Base-by-base conservation (phyloP, 2,797 vertebrate species). In the Tangara arthus region DNA sequence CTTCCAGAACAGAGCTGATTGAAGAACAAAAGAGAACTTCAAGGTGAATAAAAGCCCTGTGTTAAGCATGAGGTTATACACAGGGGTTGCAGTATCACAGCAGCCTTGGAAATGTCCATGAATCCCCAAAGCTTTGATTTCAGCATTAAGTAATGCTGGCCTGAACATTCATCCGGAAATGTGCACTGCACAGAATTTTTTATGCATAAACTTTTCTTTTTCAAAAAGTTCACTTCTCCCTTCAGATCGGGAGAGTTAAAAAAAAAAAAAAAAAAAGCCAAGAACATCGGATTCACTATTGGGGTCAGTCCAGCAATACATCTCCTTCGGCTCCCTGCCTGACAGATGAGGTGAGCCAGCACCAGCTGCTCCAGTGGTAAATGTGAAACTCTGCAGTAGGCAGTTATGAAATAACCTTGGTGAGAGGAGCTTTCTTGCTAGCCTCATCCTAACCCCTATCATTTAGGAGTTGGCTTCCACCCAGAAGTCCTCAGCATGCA, bases 311-410 rank as follows among this genome's bases (percentile, higher is more conserved):
- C 92, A 94, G 76, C 39, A 72, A 91, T 94, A 83, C 85, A 94
- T 94, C 95, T 94, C 82, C 63, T 95, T 89, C 72, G 12, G 89
- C 92, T 78, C 70, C 87, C 77, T 90, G 87, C 80, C 89, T 91
- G 91, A 90, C 94, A 92, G 91, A 66, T 34, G 68, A 94, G 92
- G 91, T 88, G 87, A 95, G 95, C 91, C 95, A 97, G 95, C 94
- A 94, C 92, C 95, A 96, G 89, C 94, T 94, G 93, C 89, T 97
- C 94, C 94, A 91, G 87, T 26, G 91, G 92, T 73, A 93, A 87
- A 91, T 66, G 55, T 2, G 60, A 64, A 96, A 87, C 84, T 86
- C 89, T 69, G 84, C 84, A 97, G 95, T 82, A 95, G 92, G 79
- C 94, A 88, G 55, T 90, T 95, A 88, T 44, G 87, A 89, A 96